phyloP scores from a whole-genome alignment of 2,888 invertebrate species.

The Netelia fuscicornis region DNA sequence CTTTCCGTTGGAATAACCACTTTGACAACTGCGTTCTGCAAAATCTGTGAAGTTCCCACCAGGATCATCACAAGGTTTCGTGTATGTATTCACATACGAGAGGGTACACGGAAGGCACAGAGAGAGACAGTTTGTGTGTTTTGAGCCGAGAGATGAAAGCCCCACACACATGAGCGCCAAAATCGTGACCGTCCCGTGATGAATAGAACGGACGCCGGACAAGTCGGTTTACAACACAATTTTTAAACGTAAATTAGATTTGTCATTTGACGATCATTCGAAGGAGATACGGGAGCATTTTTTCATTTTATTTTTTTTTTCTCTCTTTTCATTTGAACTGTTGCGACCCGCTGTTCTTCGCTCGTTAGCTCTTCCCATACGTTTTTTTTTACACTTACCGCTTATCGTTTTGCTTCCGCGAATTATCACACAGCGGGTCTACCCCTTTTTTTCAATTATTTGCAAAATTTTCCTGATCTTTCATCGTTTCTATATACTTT shows the following conservation, averaged over 20 bases:
- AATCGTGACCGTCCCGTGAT: constrained; percentile 64
- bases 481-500: constrained; percentile 50
- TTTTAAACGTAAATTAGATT: constrained; percentile 80
- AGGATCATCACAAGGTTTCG: constrained; percentile 17
- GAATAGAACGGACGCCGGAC: constrained; percentile 69
- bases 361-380: constrained; percentile 30
- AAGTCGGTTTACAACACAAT: constrained; percentile 75
- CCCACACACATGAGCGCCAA: constrained; percentile 48
- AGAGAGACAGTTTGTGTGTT: constrained; percentile 23
- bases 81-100: constrained; percentile 44
- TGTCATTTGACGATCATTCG: constrained; percentile 66
- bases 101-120: constrained; percentile 50
- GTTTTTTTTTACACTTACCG: constrained; percentile 56
- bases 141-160: constrained; percentile 13
- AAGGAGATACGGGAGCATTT: constrained; percentile 46
- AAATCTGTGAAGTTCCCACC: constrained; percentile 88
- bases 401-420: neutral
- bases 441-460: constrained; percentile 1
- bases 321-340: constrained; percentile 36
- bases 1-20: constrained; percentile 99
- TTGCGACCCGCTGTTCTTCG: constrained; percentile 56
- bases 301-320: constrained; percentile 46
- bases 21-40: constrained; percentile 96
- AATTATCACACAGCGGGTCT: constrained; percentile 50
- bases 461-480: constrained; percentile 54